A percentile compares a stretch with the other conserved stretches of the same genome.
Evolutionary conservation across 2,888 invertebrate species (phyloP).

Genomic region (Cosmia pyralina): DNA sequence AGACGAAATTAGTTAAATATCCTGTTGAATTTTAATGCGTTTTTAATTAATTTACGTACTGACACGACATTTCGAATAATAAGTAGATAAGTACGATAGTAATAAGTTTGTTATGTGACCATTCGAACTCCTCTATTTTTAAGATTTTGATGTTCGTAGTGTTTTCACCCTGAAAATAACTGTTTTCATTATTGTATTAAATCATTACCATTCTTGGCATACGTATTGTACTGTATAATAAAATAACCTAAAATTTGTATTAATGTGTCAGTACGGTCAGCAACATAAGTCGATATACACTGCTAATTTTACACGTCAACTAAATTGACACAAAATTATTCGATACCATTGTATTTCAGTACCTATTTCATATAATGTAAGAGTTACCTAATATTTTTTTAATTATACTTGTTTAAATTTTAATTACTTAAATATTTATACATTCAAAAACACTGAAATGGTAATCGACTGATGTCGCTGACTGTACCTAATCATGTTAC

Average conservation of each 20-base stretch:
- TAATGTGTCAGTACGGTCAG: neutral
- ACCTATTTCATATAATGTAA: neutral
- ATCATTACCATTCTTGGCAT: neutral
- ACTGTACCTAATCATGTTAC: neutral
- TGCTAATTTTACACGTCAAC: neutral
- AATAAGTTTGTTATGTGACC: neutral
- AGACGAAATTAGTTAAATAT: slow-evolving; percentile 7
- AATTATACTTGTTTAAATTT: neutral
- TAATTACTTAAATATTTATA: neutral
- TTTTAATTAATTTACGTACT: neutral
- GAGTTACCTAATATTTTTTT: no score
- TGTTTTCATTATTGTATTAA: neutral
- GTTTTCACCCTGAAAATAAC: neutral
- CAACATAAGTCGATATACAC: neutral
- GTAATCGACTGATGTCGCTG: neutral
- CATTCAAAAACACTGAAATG: neutral
- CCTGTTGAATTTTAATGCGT: neutral
- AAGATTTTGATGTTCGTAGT: neutral
- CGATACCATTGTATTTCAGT: neutral
- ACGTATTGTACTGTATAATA: neutral
- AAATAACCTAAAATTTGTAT: slow-evolving; percentile 1
- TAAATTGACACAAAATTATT: neutral
- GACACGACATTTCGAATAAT: neutral
- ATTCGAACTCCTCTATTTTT: neutral
- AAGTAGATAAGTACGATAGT: neutral